Percentiles rank a stretch among this genome's conserved stretches.
Conservation (phyloP, 2,113 vertebrate genomes). For the Semnornis frantzii region DNA sequence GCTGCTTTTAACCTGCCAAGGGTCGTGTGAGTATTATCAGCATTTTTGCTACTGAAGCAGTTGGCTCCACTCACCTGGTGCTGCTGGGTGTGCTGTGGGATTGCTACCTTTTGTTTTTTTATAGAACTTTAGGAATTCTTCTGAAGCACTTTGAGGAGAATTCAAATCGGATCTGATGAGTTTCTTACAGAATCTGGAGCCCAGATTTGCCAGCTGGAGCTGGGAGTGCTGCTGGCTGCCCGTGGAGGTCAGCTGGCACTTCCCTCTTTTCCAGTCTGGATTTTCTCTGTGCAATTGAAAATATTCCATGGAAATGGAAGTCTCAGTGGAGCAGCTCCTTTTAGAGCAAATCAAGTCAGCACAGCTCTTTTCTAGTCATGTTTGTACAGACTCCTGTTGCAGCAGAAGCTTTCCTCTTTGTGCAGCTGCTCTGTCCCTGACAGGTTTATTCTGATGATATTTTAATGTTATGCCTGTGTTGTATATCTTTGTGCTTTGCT, state of each 20-base stretch:
- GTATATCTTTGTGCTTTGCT: background rate
- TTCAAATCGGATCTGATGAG: background rate
- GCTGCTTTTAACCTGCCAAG: conserved; percentile 30
- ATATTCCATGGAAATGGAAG: background rate
- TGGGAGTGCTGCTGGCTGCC: background rate
- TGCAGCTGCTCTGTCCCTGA: background rate
- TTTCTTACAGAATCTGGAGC: conserved; percentile 43
- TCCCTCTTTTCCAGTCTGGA: background rate
- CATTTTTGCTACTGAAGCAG: conserved; percentile 39
- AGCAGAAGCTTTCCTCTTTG: background rate
- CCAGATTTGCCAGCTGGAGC: background rate
- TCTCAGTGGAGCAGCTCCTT: background rate
- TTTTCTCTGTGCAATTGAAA: background rate
- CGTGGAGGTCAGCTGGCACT: background rate
- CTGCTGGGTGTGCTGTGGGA: conserved; percentile 24
- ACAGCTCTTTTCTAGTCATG: background rate
- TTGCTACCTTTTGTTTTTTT: conserved; percentile 75
- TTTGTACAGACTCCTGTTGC: background rate
- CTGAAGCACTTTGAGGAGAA: conserved; percentile 23
- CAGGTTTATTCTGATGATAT: background rate
- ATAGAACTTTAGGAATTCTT: conserved; percentile 69
- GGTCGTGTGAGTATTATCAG: conserved; percentile 55
- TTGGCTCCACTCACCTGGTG: conserved; percentile 23
- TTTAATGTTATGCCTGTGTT: background rate
- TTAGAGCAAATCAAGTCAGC: background rate